These are phyloP conservation scores for Sebastes variabilis DNA, from an alignment of 2,797 vertebrate genomes.

Conservation along the genomic window DNA sequence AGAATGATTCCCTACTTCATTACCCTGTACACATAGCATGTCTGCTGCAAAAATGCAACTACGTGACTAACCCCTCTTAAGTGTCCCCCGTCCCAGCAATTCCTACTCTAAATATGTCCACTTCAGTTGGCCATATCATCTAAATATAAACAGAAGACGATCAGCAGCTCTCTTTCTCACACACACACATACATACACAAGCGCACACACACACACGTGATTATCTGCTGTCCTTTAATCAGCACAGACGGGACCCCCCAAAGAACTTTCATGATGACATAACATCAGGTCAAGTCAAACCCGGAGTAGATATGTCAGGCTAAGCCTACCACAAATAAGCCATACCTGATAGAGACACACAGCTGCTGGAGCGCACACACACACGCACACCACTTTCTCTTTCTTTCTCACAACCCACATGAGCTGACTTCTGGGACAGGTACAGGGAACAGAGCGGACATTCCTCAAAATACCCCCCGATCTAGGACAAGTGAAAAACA, in stretches of 20 bases:
- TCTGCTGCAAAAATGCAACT: constrained; percentile 54
- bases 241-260: constrained; percentile 61
- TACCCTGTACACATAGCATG: constrained; percentile 73
- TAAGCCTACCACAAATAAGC: constrained; percentile 64
- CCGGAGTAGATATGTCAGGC: constrained; percentile 56
- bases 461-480: constrained; percentile 79
- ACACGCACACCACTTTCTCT: constrained; percentile 19
- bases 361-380: constrained; percentile 20
- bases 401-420: constrained; percentile 46
- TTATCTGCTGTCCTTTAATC: constrained; percentile 70
- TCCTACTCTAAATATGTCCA: constrained; percentile 61
- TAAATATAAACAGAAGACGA: constrained; percentile 60
- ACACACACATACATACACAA: constrained; percentile 10
- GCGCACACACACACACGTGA: constrained; percentile 6
- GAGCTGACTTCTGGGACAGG: constrained; percentile 72
- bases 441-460: constrained; percentile 69
- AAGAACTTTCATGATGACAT: constrained; percentile 72
- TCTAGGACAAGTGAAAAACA: constrained; percentile 76
- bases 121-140: constrained; percentile 50
- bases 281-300: constrained; percentile 73
- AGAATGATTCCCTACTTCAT: constrained; percentile 78
- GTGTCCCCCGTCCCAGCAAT: constrained; percentile 27
- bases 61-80: constrained; percentile 59
- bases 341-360: constrained; percentile 39
- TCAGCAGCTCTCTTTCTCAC: constrained; percentile 16